Evolutionary conservation across 1,140 invertebrate genomes (phyloP).

Genomic region (Planococcus citri): DNA sequence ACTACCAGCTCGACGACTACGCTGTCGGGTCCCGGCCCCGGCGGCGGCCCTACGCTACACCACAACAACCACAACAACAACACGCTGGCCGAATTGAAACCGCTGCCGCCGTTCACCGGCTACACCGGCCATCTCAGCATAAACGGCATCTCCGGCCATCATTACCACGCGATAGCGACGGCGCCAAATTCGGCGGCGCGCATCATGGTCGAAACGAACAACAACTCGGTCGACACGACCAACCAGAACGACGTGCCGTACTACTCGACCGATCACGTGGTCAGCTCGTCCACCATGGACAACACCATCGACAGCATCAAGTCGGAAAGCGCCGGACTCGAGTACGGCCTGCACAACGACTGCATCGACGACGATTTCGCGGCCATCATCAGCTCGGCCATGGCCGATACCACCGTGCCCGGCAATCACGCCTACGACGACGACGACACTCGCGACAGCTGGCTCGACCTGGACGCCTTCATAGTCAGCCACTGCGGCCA

Average conservation of each 20-base stretch:
- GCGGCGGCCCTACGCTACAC: conserved; percentile 29
- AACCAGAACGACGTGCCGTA: conserved; percentile 34
- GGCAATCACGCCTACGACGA: conserved; percentile 42
- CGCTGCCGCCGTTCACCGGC: conserved; percentile 69
- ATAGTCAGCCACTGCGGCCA: conserved; percentile 48
- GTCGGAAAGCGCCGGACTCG: conserved; percentile 35
- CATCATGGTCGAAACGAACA: conserved; percentile 41
- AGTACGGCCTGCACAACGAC: conserved; percentile 37
- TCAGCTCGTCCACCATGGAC: conserved; percentile 34
- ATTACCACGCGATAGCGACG: conserved; percentile 64
- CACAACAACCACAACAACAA: conserved; percentile 42
- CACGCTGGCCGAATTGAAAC: conserved; percentile 66
- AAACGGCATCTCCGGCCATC: conserved; percentile 72
- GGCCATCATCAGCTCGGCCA: conserved; percentile 76
- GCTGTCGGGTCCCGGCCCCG: neutral
- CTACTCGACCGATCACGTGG: conserved; percentile 29
- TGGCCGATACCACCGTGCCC: conserved; percentile 69
- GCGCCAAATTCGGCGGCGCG: conserved; percentile 35
- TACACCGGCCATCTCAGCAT: conserved; percentile 70
- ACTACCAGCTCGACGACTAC: conserved; percentile 32
- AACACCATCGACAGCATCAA: conserved; percentile 34
- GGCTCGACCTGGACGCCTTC: conserved; percentile 73
- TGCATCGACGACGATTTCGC: conserved; percentile 73
- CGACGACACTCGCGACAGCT: conserved; percentile 50
- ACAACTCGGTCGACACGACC: conserved; percentile 36